Base-by-base conservation (phyloP, 2,888 invertebrate genomes). In the Philhelius pedissequus region DNA sequence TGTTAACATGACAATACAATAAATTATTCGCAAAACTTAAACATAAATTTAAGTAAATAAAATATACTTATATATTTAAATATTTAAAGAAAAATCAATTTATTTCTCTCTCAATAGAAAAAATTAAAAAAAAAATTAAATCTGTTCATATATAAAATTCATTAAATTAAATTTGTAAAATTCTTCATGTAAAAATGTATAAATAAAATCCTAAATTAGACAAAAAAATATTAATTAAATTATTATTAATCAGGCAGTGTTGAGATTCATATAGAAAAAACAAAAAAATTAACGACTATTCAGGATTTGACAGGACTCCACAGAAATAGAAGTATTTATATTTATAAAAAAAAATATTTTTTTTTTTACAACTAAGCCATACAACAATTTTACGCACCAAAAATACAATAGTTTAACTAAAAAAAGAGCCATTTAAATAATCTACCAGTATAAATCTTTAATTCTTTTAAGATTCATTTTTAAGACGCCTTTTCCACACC, bases 1-100 rank as follows among this genome's bases (percentile, higher is more conserved):
- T 87, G 87, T 87, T 87, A 87, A 87, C 87, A 87, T 86, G 87
- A 87, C 87, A 87, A 87, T 87, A 87, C 87, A 87, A 86, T 20
- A 69, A 81, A 60, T 69, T 78, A 86, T 73, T 81, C 73, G 38
- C 70, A 80, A 80, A 48, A 77, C 52, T 71, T 74, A 56, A 81
- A 80, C 68, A 25, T 80, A 64, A 76, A 62, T 54, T 79, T 84
- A 84, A 84, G 66, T 74, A 80, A 84, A 84, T 56, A 48, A 76
- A 76, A 69, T 82, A 81, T 74, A 86, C 70, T 73, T 43, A 75
- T 30, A 64, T 64, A 68, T 48, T 35, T 27, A 50, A 74, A 70
- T 48, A 27, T 15, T 40, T 25, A 73, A 74, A 45, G 30, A 74
- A 69, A 38, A 45, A 40, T 32, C 50, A 66, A 52, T 32, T 32